Evolutionary conservation across 2,888 invertebrate genomes (phyloP).

Genomic region (Trachelus iudaicus): DNA sequence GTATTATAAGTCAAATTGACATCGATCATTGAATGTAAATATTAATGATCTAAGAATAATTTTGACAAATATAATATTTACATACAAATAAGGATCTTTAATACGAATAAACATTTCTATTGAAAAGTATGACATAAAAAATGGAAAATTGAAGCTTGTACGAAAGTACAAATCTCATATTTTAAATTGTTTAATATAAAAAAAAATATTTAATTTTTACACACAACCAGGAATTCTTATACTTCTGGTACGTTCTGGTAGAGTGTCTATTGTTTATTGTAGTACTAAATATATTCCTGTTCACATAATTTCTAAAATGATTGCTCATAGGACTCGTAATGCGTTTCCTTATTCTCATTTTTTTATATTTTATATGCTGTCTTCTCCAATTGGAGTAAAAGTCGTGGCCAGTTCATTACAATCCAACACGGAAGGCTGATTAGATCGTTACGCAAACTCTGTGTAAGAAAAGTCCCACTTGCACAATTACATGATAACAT

Average conservation of each 20-base stretch:
- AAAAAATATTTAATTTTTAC: background rate
- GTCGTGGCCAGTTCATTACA: slow-evolving; percentile 26
- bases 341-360: background rate
- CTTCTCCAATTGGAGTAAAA: slow-evolving; percentile 23
- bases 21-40: background rate
- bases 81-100: background rate
- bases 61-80: background rate
- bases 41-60: background rate
- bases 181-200: background rate
- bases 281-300: background rate
- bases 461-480: slow-evolving; percentile 36
- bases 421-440: slow-evolving; percentile 40
- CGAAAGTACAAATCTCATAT: background rate
- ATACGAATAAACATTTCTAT: background rate
- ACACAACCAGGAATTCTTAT: background rate
- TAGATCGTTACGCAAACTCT: slow-evolving; percentile 37
- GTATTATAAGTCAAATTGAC: background rate
- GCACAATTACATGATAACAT: slow-evolving; percentile 27
- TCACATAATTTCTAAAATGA: background rate
- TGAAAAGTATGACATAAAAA: background rate
- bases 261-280: background rate
- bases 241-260: background rate
- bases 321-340: background rate
- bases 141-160: background rate
- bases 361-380: background rate